phyloP scores from a whole-genome alignment of 2,113 vertebrate species.

The Dascyllus trimaculatus region DNA sequence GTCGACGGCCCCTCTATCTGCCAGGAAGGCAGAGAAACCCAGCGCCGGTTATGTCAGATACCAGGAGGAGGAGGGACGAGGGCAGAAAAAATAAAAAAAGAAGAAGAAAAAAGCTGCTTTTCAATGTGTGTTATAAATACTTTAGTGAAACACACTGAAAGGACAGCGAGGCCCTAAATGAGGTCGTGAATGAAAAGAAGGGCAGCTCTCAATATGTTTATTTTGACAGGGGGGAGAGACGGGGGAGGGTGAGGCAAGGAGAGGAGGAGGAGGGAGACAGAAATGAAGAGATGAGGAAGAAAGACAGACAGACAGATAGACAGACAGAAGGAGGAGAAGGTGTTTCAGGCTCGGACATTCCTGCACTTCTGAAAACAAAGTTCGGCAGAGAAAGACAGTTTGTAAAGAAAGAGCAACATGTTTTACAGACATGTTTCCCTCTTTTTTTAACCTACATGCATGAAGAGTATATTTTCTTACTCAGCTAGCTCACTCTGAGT shows the following conservation, averaged over 20 bases:
- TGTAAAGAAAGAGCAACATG: constrained; percentile 2
- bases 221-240: constrained; percentile 79
- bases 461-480: background rate
- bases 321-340: constrained; percentile 21
- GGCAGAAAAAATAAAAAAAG: constrained; percentile 13
- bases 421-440: background rate
- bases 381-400: constrained; percentile 19
- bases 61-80: constrained; percentile 10
- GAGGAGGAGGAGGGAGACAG: constrained; percentile 15
- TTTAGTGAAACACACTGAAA: constrained; percentile 39
- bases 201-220: constrained; percentile 80
- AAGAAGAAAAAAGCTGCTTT: constrained; percentile 60
- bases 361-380: constrained; percentile 62
- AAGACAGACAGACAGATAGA: constrained; percentile 35
- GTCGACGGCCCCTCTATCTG: constrained; percentile 80
- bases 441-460: background rate
- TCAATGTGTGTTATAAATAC: constrained; percentile 77
- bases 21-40: constrained; percentile 77
- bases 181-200: constrained; percentile 75
- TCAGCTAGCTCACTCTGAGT: too few relatives aligned
- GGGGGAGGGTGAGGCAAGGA: constrained; percentile 11
- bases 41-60: constrained; percentile 77
- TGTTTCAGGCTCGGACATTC: constrained; percentile 68
- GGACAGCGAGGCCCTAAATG: constrained; percentile 65
- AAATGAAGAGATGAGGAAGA: constrained; percentile 57